Percentiles rank a stretch among this genome's conserved stretches.
Conservation (phyloP, 2,888 invertebrate genomes). For the Branchipolynoe longqiensis region DNA sequence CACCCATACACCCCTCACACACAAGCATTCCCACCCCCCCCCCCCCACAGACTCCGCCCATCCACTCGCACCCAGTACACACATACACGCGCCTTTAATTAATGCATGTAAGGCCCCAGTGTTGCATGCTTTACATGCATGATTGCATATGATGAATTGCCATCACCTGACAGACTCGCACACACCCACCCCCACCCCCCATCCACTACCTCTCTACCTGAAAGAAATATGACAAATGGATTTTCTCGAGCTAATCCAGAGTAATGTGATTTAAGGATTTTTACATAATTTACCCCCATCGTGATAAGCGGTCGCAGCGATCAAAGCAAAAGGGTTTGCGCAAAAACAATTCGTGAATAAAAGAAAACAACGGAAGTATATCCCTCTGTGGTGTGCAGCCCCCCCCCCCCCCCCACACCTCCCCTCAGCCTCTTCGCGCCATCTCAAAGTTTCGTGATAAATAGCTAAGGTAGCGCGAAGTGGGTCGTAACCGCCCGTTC, state of each 20-base stretch:
- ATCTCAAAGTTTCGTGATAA: background rate
- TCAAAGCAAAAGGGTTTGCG: slow-evolving; percentile 21
- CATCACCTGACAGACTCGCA: slow-evolving; percentile 17
- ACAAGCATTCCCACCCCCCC: no score
- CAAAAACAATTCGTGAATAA: slow-evolving; percentile 16
- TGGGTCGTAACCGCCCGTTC: background rate
- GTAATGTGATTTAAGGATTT: slow-evolving; percentile 47
- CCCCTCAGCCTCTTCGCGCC: background rate
- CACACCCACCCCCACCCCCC: background rate
- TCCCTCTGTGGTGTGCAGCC: background rate
- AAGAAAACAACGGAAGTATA: slow-evolving; percentile 11
- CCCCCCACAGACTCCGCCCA: no score
- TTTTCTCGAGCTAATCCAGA: slow-evolving; percentile 45
- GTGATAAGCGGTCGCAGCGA: slow-evolving; percentile 34
- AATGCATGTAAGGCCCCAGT: slow-evolving; percentile 39
- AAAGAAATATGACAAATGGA: slow-evolving; percentile 51
- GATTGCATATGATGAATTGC: slow-evolving; percentile 47
- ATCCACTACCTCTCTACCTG: background rate
- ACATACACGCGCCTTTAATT: no score
- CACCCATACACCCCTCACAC: no score
- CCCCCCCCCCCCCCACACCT: background rate
- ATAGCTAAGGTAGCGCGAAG: no score
- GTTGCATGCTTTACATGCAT: slow-evolving; percentile 54
- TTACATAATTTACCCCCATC: slow-evolving; percentile 45
- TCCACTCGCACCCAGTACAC: no score